phyloP scores from a whole-genome alignment of 2,113 vertebrate species.

The Cervus canadensis region DNA sequence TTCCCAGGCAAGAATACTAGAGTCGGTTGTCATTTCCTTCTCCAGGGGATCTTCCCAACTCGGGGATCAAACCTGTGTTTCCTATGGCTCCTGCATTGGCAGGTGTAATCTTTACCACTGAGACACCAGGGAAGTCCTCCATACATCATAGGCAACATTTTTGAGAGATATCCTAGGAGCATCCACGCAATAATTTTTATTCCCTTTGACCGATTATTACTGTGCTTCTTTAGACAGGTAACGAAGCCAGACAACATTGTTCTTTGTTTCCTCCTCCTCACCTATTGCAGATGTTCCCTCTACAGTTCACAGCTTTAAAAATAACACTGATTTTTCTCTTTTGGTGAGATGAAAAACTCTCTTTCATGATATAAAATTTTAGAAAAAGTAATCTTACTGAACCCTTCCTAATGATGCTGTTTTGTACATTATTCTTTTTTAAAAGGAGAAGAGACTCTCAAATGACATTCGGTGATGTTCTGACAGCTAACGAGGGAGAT shows the following conservation, averaged over 20 bases:
- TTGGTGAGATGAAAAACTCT: not conserved
- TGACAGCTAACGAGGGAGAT: not conserved
- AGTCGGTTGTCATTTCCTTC: not conserved
- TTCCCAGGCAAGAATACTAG: not conserved
- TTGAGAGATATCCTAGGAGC: not conserved
- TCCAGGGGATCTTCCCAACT: not conserved
- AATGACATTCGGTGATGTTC: not conserved
- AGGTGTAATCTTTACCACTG: not conserved
- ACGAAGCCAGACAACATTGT: not conserved
- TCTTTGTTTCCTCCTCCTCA: not conserved
- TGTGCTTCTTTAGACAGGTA: not conserved
- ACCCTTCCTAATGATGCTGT: not conserved
- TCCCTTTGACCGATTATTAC: not conserved
- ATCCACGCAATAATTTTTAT: not conserved
- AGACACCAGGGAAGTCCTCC: not conserved
- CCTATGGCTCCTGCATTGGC: not conserved
- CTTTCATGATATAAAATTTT: not conserved
- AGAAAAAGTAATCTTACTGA: not conserved
- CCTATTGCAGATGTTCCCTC: not conserved
- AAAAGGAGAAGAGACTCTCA: not conserved
- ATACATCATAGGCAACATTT: not conserved
- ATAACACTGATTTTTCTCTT: not conserved
- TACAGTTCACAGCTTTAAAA: not conserved
- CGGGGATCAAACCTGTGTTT: not conserved
- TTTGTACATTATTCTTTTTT: not conserved